Base-by-base conservation (phyloP, 2,113 vertebrate species). In the Prunella himalayana region DNA sequence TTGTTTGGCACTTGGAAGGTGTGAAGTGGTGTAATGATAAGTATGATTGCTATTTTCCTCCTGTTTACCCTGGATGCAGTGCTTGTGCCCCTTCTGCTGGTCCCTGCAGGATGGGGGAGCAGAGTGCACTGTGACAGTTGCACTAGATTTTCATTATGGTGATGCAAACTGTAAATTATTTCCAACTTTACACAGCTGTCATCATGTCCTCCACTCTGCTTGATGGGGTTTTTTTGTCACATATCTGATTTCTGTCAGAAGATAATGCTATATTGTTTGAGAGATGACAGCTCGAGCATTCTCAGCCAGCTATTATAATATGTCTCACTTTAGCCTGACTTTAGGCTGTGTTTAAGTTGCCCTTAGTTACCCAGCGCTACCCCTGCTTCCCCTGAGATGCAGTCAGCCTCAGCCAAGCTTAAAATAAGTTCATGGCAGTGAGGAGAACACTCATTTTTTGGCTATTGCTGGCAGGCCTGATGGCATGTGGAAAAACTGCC, bases 161-260 rank as follows among this genome's bases (percentile, higher is more conserved):
- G 93, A 94, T 95, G 89, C 93, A 95, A 96, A 96, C 95, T 88
- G 90, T 97, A 95, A 95, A 96, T 97, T 97, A 96, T 97, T 94
- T 93, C 77, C 90, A 97, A 73, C 83, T 93, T 85, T 90, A 94
- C 84, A 47, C 90, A 94, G 96, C 93, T 96, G 96, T 95, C 97
- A 97, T 83, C 90, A 51, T 82, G 92, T 97, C 93, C 93, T 96
- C 88, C 84, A 51, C 88, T 92, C 66, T 0, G 22, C 94, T 94
- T 94, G 92, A 95, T 96, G 83, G 33, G 10, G 2, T 39, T 94
- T 95, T 92, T 96, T 94, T 90, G 93, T 97, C 95, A 97, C 93
- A 81, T 96, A 96, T 97, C 96, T 96, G 95, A 97, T 97, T 97
- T 96, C 97, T 97, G 96, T 97, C 94, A 96, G 84, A 94, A 86